Conservation (phyloP, 1,140 invertebrate genomes). For the Planococcus citri region DNA sequence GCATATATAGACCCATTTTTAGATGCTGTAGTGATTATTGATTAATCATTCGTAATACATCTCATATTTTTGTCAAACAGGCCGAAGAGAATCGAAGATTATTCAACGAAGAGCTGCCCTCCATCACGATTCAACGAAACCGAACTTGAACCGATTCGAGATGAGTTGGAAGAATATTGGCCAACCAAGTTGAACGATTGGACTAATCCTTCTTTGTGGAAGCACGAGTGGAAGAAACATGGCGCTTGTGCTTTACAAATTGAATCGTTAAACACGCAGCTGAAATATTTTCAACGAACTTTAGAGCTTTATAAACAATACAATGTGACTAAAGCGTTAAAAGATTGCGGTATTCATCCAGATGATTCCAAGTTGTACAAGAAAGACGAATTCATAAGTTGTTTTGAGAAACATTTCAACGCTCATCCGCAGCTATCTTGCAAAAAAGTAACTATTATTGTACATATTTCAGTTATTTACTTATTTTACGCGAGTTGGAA, state of each 20-base stretch:
- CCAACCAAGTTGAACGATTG: conserved; percentile 33
- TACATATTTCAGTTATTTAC: too few species aligned
- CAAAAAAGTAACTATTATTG: too few species aligned
- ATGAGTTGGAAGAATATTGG: conserved; percentile 52
- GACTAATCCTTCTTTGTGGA: conserved; percentile 46
- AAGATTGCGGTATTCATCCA: not conserved
- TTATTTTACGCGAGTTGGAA: too few species aligned
- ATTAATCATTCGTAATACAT: not conserved
- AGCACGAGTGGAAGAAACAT: conserved; percentile 74
- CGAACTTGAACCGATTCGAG: conserved; percentile 43
- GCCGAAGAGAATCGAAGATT: conserved; percentile 56
- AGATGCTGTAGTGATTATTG: too few species aligned
- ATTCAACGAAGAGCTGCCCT: conserved; percentile 54
- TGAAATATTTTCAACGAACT: too few species aligned
- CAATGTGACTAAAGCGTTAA: not conserved
- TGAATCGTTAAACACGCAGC: conserved; percentile 44
- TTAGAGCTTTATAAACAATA: conserved; percentile 39
- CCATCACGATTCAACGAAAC: conserved; percentile 48
- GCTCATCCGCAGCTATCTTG: not conserved
- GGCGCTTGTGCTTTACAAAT: conserved; percentile 60
- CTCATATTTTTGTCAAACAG: conserved; percentile 26
- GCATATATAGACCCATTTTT: too few species aligned
- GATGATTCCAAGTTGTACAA: not conserved
- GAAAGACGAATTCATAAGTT: not conserved
- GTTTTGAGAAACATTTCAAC: not conserved